Percentiles rank a stretch among this genome's conserved stretches.
These are phyloP conservation scores for Cyaniris semiargus DNA, from an alignment of 2,888 invertebrate species.

Conservation along the genomic window DNA sequence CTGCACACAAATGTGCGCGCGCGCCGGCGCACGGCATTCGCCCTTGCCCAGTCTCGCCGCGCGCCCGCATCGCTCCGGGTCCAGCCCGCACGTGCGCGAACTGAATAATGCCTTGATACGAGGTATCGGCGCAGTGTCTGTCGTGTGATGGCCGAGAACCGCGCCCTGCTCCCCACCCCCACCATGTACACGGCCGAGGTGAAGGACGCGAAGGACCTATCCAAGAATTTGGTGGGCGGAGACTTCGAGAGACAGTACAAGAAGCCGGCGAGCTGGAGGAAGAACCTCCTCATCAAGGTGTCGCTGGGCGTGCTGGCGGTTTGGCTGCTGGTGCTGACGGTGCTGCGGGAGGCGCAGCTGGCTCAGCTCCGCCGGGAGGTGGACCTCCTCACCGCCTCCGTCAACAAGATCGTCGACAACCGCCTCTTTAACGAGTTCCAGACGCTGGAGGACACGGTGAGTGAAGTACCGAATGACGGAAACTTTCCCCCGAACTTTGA, in stretches of 20 bases:
- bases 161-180: slow-evolving; percentile 64
- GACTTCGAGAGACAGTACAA: slow-evolving; percentile 70
- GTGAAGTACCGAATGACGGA: slow-evolving; percentile 41
- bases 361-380: slow-evolving; percentile 60
- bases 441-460: slow-evolving; percentile 69
- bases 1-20: slow-evolving; percentile 41
- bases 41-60: slow-evolving; percentile 43
- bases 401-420: slow-evolving; percentile 64
- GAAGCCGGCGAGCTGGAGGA: slow-evolving; percentile 54
- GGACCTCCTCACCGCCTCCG: slow-evolving; percentile 63
- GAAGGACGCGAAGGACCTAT: slow-evolving; percentile 66
- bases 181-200: slow-evolving; percentile 64
- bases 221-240: slow-evolving; percentile 71
- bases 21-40: slow-evolving; percentile 54
- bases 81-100: slow-evolving; percentile 53
- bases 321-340: slow-evolving; percentile 62
- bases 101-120: slow-evolving; percentile 64
- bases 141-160: slow-evolving; percentile 70
- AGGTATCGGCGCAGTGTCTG: slow-evolving; percentile 49
- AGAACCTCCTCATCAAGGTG: slow-evolving; percentile 53
- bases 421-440: slow-evolving; percentile 64
- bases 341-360: slow-evolving; percentile 65
- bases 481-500: not conserved
- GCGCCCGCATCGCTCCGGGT: slow-evolving; percentile 4
- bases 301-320: slow-evolving; percentile 53